Evolutionary conservation across 2,113 vertebrate genomes (phyloP), one percentile per base, ranked within the genome.

Genomic region (Oophaga pumilio): DNA sequence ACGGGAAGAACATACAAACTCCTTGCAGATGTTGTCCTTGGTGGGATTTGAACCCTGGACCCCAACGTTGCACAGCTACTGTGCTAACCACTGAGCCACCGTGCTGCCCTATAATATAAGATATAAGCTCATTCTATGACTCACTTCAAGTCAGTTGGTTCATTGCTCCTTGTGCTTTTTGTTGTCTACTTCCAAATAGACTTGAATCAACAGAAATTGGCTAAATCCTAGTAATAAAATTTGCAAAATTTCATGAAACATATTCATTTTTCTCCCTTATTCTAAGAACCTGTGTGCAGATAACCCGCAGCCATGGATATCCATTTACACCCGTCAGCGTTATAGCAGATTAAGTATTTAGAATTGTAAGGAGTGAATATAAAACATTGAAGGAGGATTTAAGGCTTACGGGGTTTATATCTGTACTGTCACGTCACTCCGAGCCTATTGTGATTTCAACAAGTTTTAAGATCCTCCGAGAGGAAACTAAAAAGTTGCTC

Each of bases 271-370:
- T 62, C 62, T 82, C 8, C 49, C 9, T 62, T 14, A 8, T 64
- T 82, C 18, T 22, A 64, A 17, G 11, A 62, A 60, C 10, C 49
- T 64, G 2, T 64, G n/a, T 43, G 79, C 57, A 82, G 57, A 82
- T 49, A 64, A 81, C 28, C 56, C 26, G 6, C 33, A 82, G 33
- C 43, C 78, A 62, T 22, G 26, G 22, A 64, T 60, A 80, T 80
- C 77, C 78, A 80, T 80, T 33, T 49, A 49, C 28, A 82, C 50
- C 53, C n/a, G 28, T 64, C 79, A 82, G 79, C 57, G 49, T 64
- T 82, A 82, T 50, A 82, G 79, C 8, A 82, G 79, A 82, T 82
- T 82, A 62, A 82, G 79, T 49, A 64, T 82, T 82, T 82, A 64
- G 57, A 43, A 82, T 18, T 43, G 60, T 59, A 60, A 60, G 26